Base-by-base conservation (phyloP, 2,888 invertebrate species). In the Drosophila mimica region DNA sequence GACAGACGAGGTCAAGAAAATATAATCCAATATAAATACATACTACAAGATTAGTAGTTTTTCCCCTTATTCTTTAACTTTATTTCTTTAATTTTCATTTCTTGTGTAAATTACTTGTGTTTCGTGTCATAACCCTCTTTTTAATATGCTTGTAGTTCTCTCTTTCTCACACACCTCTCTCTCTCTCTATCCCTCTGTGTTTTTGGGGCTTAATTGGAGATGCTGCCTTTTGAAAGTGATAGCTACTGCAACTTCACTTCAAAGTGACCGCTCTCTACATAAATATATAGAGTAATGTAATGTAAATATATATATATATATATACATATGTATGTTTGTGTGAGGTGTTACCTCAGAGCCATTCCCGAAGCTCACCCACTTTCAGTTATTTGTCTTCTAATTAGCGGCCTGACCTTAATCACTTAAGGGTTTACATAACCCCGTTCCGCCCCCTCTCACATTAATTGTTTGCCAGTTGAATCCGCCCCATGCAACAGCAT, bases 351-450 rank as follows among this genome's bases (percentile, higher is more conserved):
- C 53, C 81, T 70, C 33, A 48, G 66, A 59, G 38, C 28, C 36
- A 5, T 31, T 28, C n/a, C 66, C 51, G 56, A 52, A 62, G 66
- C 67, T 77, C 84, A 87, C 74, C 89, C 87, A 83, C 71, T 75
- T 79, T 76, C 73, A 63, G 70, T 86, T 76, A 82, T 83, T 75
- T 77, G 65, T 69, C 82, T 89, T 76, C 82, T 82, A 85, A 85
- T 85, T 85, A 81, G 73, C 69, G 60, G 81, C 61, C 57, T 89
- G 85, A 87, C 85, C 85, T 89, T 85, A 85, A 85, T 85, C 89
- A 89, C 87, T 83, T 89, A 81, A 87, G 80, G 83, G 87, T 83
- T 83, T 87, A 83, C 80, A 83, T 74, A 81, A 73, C 68, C 61
- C 53, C 48, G n/a, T 31, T 52, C 13, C 31, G 11, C 48, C 15